These are phyloP conservation scores for Trinectes maculatus DNA, from an alignment of 2,113 vertebrate species.

Conservation along the genomic window DNA sequence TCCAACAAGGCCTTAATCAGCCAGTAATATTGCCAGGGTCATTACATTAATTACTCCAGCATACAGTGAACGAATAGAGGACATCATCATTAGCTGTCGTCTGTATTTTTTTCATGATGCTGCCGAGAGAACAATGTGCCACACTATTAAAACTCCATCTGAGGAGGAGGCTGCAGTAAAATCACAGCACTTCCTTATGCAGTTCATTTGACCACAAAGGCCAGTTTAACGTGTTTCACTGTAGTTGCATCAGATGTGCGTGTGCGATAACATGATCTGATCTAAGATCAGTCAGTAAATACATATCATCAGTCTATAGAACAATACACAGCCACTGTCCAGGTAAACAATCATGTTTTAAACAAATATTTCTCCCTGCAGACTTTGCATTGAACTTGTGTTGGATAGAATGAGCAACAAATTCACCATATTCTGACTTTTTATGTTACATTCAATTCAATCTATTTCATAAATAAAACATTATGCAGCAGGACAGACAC, in stretches of 20 bases:
- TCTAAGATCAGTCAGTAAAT: background rate
- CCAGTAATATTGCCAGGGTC: background rate
- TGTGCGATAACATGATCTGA: background rate
- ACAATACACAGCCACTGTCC: background rate
- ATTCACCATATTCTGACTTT: too few relatives aligned
- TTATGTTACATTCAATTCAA: too few relatives aligned
- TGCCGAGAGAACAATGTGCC: background rate
- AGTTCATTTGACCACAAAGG: background rate
- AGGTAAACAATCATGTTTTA: background rate
- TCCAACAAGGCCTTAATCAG: constrained; percentile 20
- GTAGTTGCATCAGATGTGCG: background rate
- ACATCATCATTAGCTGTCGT: too few relatives aligned
- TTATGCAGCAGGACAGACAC: too few relatives aligned
- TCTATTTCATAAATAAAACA: too few relatives aligned
- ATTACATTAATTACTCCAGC: constrained; percentile 9
- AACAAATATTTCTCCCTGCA: too few relatives aligned
- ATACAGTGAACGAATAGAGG: background rate
- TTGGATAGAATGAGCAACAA: background rate
- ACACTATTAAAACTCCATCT: background rate
- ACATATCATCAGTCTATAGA: background rate
- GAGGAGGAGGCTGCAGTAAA: background rate
- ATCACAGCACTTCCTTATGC: background rate
- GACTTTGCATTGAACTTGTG: background rate
- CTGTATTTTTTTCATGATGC: too few relatives aligned
- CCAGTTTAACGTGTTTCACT: background rate